phyloP scores from a whole-genome alignment of 2,888 invertebrate genomes.

The Euzetes globulus region DNA sequence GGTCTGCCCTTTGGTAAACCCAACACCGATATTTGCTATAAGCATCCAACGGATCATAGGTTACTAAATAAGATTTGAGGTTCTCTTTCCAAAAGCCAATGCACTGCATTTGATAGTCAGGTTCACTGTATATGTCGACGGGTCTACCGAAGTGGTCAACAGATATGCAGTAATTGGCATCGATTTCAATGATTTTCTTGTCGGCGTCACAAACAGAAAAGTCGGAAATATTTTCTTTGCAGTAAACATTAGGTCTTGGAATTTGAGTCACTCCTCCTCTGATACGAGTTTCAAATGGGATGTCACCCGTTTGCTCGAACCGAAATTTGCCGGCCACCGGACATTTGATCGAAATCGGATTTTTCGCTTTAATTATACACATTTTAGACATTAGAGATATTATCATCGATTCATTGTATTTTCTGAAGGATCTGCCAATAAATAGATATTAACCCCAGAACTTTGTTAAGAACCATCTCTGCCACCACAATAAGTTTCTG shows the following conservation, averaged over 20 bases:
- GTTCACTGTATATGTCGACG: slow-evolving; percentile 90
- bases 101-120: slow-evolving; percentile 93
- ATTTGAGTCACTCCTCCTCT: slow-evolving; percentile 89
- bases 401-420: no score
- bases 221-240: slow-evolving; percentile 87
- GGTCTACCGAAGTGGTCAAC: slow-evolving; percentile 91
- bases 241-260: slow-evolving; percentile 83
- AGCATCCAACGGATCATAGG: slow-evolving; percentile 91
- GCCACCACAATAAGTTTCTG: no score
- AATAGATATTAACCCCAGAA: no score
- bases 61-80: slow-evolving; percentile 87
- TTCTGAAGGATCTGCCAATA: no score
- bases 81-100: slow-evolving; percentile 98
- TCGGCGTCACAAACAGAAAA: slow-evolving; percentile 92
- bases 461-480: no score
- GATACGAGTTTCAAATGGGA: slow-evolving; percentile 83
- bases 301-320: slow-evolving; percentile 84
- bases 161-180: slow-evolving; percentile 92
- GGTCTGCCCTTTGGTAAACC: slow-evolving; percentile 92
- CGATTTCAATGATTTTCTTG: slow-evolving; percentile 85
- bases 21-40: slow-evolving; percentile 93
- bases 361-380: slow-evolving; percentile 50
- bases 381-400: no score
- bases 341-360: slow-evolving; percentile 84
- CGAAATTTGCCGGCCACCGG: slow-evolving; percentile 94